These are phyloP conservation scores for Theretra japonica DNA, from an alignment of 2,888 invertebrate species.

Conservation along the genomic window DNA sequence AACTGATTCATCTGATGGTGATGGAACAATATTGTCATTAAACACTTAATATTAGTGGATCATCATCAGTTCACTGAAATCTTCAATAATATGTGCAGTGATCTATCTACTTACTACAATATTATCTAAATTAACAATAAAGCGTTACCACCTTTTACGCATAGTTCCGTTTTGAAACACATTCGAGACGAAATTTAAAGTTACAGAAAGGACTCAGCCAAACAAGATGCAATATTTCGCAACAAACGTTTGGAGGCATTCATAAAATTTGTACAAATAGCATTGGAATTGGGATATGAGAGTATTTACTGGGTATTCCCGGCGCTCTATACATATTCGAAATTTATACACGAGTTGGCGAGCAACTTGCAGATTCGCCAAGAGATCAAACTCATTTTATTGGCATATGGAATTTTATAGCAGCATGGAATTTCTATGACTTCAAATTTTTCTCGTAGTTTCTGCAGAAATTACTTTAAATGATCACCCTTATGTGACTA, in stretches of 20 bases:
- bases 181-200: background rate
- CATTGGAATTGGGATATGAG: background rate
- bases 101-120: too few relatives aligned
- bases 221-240: background rate
- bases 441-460: background rate
- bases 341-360: constrained; percentile 2
- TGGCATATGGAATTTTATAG: background rate
- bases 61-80: too few relatives aligned
- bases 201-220: background rate
- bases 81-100: too few relatives aligned
- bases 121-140: too few relatives aligned
- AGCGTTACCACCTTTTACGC: too few relatives aligned
- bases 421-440: background rate
- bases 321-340: background rate
- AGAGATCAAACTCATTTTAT: constrained; percentile 10
- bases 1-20: too few relatives aligned
- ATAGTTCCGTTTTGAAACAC: background rate
- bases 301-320: background rate
- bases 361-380: constrained; percentile 13
- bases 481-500: too few relatives aligned
- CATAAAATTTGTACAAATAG: constrained; percentile 22
- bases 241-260: background rate
- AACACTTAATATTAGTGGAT: too few relatives aligned
- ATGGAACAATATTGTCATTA: too few relatives aligned
- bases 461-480: background rate